Conservation (phyloP, 2,888 invertebrate species). For the Drosophila acutilabella region DNA sequence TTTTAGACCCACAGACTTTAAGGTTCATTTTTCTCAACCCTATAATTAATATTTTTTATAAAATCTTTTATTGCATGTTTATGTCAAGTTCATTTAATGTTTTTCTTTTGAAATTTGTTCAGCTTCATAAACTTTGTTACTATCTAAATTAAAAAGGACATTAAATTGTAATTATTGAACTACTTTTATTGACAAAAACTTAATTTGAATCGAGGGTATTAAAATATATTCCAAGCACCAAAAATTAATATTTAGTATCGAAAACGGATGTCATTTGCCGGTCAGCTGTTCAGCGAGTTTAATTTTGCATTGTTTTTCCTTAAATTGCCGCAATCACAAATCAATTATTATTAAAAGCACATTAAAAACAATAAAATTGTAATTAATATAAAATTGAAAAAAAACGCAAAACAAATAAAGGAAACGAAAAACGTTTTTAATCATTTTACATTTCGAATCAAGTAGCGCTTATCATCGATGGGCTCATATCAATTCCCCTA, state of each 20-base stretch:
- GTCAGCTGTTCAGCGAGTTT: slow-evolving; percentile 29
- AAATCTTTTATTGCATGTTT: no score
- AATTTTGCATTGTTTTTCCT: slow-evolving; percentile 41
- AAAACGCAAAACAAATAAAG: background rate
- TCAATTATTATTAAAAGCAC: slow-evolving; percentile 77
- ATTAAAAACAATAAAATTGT: slow-evolving; percentile 76
- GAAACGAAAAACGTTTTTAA: slow-evolving; percentile 54
- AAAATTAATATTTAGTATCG: background rate
- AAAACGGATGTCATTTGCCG: slow-evolving; percentile 13
- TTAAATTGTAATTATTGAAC: no score
- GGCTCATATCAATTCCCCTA: slow-evolving; percentile 28
- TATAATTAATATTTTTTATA: no score
- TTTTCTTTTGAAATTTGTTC: no score
- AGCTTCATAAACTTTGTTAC: no score
- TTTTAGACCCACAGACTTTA: no score
- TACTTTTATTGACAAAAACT: no score
- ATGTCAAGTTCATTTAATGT: no score
- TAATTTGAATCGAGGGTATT: no score
- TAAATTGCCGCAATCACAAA: slow-evolving; percentile 62
- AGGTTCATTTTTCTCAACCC: no score
- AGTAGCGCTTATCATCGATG: slow-evolving; percentile 59
- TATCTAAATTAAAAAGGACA: no score
- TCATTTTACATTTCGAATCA: slow-evolving; percentile 59
- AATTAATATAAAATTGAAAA: slow-evolving; percentile 50
- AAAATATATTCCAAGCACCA: no score